Evolutionary conservation across 2,113 vertebrate genomes (phyloP), one percentile per base, ranked within the genome.

Genomic region (Crypturellus undulatus): DNA sequence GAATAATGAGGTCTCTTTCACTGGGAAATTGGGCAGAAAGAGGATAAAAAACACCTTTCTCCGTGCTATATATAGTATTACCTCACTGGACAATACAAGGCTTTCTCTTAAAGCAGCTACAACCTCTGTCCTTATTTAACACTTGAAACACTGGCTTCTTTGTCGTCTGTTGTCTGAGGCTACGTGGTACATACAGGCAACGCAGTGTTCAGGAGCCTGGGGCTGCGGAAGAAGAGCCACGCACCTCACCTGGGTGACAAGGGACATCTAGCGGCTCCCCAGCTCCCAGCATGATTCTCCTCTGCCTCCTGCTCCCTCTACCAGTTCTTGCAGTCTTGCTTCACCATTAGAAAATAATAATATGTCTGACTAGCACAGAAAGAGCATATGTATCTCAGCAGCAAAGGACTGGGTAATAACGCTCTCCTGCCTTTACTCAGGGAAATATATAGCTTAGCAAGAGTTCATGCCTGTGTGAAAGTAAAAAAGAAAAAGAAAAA

Each of bases 181-280:
- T 12, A 1, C 62, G 32, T 15, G 4, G 0, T 3, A 9, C 10
- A 0, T 0, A 9, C 36, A 24, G 0, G 0, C 54, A 54, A n/a
- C 0, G 1, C n/a, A 30, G 49, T 21, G 65, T 32, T 7, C 28
- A 56, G 17, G 54, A 17, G 54, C 26, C 54, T 58, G 54, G 16
- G 6, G 54, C 17, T 18, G 28, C 6, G 28, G 32, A 45, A 40
- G 60, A 51, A 0, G 1, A 72, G 68, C 64, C 2, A 2, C 42
- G 36, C 34, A 0, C 38, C 10, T 91, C 60, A 1, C 40, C 59
- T 32, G 52, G 76, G 79, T 82, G 89, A 84, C 89, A 96, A 88
- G 95, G 71, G 94, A 93, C 97, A 96, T 81, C 95, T 97, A 96
- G 92, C 4, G 92, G 95, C 69, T 47, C 2, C 1, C 2, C 22